These are phyloP conservation scores for Parazoanthus darwini DNA, from an alignment of 92 coral and sea anemone species.

Conservation along the genomic window DNA sequence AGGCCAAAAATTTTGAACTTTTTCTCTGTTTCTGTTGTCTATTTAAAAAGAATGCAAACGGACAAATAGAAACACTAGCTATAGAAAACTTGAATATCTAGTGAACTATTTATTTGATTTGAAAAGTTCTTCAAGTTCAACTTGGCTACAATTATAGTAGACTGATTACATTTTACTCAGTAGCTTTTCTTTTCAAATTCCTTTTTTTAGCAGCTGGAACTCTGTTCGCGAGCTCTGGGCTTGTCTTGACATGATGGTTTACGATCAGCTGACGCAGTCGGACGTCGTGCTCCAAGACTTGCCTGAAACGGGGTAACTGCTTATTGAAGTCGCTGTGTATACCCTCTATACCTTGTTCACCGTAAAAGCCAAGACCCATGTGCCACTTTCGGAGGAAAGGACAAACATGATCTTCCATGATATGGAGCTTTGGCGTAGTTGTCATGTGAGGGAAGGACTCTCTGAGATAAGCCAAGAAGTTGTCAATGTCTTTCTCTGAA, in stretches of 20 bases:
- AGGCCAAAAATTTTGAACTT: neutral
- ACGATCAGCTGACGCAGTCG: conserved; percentile 27
- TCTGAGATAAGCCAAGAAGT: conserved; percentile 1
- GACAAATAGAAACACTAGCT: neutral
- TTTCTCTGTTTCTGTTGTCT: neutral
- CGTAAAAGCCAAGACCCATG: conserved; percentile 17
- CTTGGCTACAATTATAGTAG: neutral
- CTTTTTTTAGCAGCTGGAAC: conserved; percentile 24
- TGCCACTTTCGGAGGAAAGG: conserved; percentile 17
- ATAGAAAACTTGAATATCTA: neutral
- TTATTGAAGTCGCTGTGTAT: conserved; percentile 15
- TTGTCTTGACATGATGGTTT: conserved; percentile 41
- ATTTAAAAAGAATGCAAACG: neutral
- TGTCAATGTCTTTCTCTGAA: conserved; percentile 30
- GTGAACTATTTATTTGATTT: neutral
- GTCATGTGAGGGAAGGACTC: conserved; percentile 10
- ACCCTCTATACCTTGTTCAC: neutral
- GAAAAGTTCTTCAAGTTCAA: too few species aligned
- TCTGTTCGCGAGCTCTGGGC: conserved; percentile 43
- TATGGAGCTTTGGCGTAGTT: conserved; percentile 37
- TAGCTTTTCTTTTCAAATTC: conserved; percentile 36
- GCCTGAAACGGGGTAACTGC: conserved; percentile 35
- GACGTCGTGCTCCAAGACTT: conserved; percentile 24
- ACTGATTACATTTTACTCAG: neutral
- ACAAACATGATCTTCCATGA: conserved; percentile 40